phyloP scores from a whole-genome alignment of 2,888 invertebrate species.

The Deilephila porcellus region DNA sequence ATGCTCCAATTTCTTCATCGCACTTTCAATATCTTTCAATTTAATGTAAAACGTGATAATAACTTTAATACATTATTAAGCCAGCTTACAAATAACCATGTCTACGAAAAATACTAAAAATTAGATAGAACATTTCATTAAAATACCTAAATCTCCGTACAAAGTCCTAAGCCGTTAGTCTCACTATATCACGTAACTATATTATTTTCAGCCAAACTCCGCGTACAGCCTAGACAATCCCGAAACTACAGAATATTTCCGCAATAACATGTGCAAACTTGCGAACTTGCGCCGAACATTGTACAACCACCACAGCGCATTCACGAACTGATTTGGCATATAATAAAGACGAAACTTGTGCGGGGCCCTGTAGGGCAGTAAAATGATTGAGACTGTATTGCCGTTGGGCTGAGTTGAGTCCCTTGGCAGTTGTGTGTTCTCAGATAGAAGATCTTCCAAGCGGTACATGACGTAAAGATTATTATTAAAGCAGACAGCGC shows the following conservation, averaged over 20 bases:
- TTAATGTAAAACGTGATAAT: too few species aligned
- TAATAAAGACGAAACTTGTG: slow-evolving; percentile 2
- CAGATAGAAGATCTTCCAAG: too few species aligned
- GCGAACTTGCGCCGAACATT: slow-evolving; percentile 24
- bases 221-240: background rate
- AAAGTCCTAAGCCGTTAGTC: too few species aligned
- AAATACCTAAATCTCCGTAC: too few species aligned
- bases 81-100: too few species aligned
- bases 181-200: background rate
- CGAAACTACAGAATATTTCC: background rate
- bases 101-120: too few species aligned
- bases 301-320: background rate
- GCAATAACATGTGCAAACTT: slow-evolving; percentile 24
- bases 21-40: too few species aligned
- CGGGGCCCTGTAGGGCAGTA: background rate
- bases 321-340: background rate
- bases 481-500: too few species aligned
- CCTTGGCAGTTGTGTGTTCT: background rate
- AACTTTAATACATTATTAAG: too few species aligned
- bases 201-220: background rate
- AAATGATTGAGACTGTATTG: slow-evolving; percentile 1
- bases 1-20: too few species aligned
- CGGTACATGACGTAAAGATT: too few species aligned
- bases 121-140: too few species aligned
- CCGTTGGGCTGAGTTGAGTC: background rate